Percentiles rank a stretch among this genome's conserved stretches.
Conservation (phyloP, 1,140 invertebrate species). For the Venturia canescens region DNA sequence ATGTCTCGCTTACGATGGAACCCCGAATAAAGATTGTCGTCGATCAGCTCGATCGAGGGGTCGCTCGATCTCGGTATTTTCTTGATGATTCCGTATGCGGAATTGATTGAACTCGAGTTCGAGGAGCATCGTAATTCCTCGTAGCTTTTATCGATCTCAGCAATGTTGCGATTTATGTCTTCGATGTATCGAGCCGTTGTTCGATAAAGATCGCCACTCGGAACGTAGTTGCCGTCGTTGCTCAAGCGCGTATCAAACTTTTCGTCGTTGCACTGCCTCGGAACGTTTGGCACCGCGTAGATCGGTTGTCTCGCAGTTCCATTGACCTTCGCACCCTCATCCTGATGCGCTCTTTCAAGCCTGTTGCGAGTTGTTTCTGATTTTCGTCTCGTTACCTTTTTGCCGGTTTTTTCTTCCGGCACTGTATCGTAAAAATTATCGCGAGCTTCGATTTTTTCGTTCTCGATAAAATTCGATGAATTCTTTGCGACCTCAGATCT, state of each 20-base stretch:
- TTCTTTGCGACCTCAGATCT: slow-evolving; percentile 12
- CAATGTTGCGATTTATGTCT: slow-evolving; percentile 72
- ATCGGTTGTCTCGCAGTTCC: slow-evolving; percentile 56
- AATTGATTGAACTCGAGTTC: slow-evolving; percentile 47
- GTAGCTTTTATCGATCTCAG: slow-evolving; percentile 71
- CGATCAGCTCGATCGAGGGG: slow-evolving; percentile 27
- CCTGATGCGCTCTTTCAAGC: slow-evolving; percentile 19
- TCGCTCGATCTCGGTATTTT: slow-evolving; percentile 57
- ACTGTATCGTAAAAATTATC: slow-evolving; percentile 49
- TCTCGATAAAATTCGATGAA: not conserved
- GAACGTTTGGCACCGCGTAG: slow-evolving; percentile 62
- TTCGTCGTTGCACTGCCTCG: slow-evolving; percentile 36
- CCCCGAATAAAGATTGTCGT: slow-evolving; percentile 51
- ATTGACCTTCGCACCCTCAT: slow-evolving; percentile 7
- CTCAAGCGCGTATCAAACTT: slow-evolving; percentile 41
- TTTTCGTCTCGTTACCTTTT: slow-evolving; percentile 14
- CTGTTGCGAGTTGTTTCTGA: not conserved
- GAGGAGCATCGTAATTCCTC: slow-evolving; percentile 60
- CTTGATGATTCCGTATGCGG: slow-evolving; percentile 66
- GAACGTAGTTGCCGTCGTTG: slow-evolving; percentile 67
- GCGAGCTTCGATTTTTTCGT: slow-evolving; percentile 19
- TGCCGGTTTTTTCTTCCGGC: not conserved
- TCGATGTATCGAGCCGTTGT: slow-evolving; percentile 71
- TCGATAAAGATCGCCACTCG: slow-evolving; percentile 69
- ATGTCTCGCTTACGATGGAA: slow-evolving; percentile 63